Evolutionary conservation across 2,888 invertebrate genomes (phyloP), one percentile per base, ranked within the genome.

Genomic region (Mesorhabditis belari): DNA sequence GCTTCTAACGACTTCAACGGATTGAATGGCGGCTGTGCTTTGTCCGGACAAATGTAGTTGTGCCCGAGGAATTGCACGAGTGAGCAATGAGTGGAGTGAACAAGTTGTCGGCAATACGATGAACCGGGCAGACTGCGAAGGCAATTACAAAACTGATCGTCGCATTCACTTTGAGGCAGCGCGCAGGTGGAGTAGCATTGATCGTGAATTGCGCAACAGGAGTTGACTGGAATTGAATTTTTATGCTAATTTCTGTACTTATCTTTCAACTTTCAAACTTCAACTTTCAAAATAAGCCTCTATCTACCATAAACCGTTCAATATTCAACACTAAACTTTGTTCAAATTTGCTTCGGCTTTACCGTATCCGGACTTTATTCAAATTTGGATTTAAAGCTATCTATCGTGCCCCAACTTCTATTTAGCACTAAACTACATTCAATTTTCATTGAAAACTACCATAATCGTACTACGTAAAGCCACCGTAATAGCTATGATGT

Each of bases 151-250:
- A 70, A 70, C 23, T 62, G 61, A 52, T 58, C 57, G 51, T 70
- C 70, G 49, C 70, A 70, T 27, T 57, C 61, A 35, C 60, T 64
- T 52, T 70, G 70, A n/a, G 68, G 70, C 9, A 66, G 44, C 9
- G 51, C 44, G 55, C 70, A 70, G 9, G 49, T 49, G 12, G 66
- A 55, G 54, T 70, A 70, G 60, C 70, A 70, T 19, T 55, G 50
- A 35, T 70, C 70, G 54, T 70, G 70, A 27, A 26, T 21, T 53
- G 62, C 58, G 50, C 70, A 70, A 53, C 70, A 70, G 56, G 60
- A 49, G 63, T 70, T 70, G 44, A 70, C 70, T 70, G 60, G 9
- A 70, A 61, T n/a, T n/a, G n/a, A n/a, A n/a, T n/a, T n/a, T n/a
- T n/a, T n/a, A n/a, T n/a, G n/a, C n/a, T n/a, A 35, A 35, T n/a